phyloP scores from a whole-genome alignment of 2,797 vertebrate species.

The Streptopelia turtur region DNA sequence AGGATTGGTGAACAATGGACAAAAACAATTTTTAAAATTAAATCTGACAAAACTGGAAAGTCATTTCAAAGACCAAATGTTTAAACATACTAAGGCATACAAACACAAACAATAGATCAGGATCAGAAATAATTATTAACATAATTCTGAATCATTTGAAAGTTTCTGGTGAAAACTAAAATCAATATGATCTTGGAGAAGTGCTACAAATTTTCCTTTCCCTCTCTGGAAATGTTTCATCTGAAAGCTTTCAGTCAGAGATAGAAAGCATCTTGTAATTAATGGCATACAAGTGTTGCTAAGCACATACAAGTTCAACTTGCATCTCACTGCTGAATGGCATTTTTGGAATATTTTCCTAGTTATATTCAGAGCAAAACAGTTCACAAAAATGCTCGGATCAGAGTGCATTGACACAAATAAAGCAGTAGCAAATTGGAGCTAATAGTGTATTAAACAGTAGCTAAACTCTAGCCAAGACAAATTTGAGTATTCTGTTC shows the following conservation, averaged over 20 bases:
- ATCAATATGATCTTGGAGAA: neutral
- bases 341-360: slow-evolving; percentile 4
- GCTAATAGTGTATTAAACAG: slow-evolving; percentile 26
- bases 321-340: neutral
- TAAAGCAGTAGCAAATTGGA: slow-evolving; percentile 22
- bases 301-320: neutral
- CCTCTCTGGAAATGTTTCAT: neutral
- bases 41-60: neutral
- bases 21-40: neutral
- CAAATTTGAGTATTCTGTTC: slow-evolving; percentile 17
- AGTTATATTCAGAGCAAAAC: neutral
- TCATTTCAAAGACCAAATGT: neutral
- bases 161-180: neutral
- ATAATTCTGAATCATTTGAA: neutral
- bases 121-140: neutral
- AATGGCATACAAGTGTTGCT: neutral
- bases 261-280: neutral
- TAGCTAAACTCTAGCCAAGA: slow-evolving; percentile 31
- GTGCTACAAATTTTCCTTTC: neutral
- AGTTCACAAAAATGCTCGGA: neutral
- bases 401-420: slow-evolving; percentile 34
- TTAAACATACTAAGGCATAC: neutral
- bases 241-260: neutral
- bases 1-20: neutral
- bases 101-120: neutral